phyloP scores from a whole-genome alignment of 2,113 vertebrate genomes.

The Atlantisia rogersi region DNA sequence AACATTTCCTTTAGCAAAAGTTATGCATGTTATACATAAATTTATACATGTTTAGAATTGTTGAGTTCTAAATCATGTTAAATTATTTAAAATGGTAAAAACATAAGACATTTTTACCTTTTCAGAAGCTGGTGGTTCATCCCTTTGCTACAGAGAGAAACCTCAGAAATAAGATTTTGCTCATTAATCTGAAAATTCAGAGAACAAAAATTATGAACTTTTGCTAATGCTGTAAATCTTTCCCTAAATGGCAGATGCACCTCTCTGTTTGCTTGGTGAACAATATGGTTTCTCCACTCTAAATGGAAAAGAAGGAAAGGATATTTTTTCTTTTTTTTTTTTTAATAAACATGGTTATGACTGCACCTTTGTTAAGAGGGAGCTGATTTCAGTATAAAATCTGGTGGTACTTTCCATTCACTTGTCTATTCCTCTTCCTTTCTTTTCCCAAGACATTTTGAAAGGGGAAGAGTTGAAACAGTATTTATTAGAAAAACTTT shows the following conservation, averaged over 20 bases:
- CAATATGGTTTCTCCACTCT: background rate
- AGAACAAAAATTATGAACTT: slow-evolving; percentile 8
- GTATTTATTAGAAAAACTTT: background rate
- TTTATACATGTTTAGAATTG: background rate
- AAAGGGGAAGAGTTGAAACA: background rate
- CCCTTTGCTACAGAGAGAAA: background rate
- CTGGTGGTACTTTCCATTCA: background rate
- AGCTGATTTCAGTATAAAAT: background rate
- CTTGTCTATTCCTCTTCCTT: background rate
- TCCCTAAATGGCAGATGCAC: background rate
- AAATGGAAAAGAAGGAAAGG: background rate
- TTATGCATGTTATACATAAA: background rate
- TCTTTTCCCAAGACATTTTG: background rate
- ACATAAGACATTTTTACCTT: background rate
- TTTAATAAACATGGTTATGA: background rate
- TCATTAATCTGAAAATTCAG: background rate
- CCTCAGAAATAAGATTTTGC: background rate
- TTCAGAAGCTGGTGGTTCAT: background rate
- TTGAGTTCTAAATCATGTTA: background rate
- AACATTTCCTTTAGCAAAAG: background rate
- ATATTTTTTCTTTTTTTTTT: background rate
- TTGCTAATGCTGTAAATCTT: background rate
- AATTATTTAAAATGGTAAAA: background rate
- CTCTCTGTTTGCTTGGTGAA: background rate
- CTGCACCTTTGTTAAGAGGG: background rate